These are phyloP conservation scores for Heliconius sara DNA, from an alignment of 2,888 invertebrate genomes.

Conservation along the genomic window DNA sequence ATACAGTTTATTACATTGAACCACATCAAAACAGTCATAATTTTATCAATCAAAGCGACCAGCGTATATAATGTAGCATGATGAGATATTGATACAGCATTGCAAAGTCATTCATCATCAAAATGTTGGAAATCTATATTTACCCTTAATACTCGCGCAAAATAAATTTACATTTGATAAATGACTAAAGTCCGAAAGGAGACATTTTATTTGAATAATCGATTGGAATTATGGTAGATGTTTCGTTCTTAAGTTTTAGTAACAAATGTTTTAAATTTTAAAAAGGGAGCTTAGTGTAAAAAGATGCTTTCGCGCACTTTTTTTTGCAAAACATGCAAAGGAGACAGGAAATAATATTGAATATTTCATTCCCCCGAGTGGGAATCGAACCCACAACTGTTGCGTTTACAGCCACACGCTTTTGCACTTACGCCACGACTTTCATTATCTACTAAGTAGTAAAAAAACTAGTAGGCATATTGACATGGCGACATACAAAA, in stretches of 20 bases:
- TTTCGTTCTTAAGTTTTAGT: not conserved
- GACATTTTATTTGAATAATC: constrained; percentile 24
- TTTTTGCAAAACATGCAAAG: too few species aligned
- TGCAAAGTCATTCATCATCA: constrained; percentile 18
- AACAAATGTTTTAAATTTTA: not conserved
- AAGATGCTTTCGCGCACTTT: too few species aligned
- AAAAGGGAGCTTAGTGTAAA: too few species aligned
- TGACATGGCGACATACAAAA: too few species aligned
- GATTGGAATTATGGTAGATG: not conserved
- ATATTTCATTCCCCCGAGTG: too few species aligned
- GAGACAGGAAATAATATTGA: too few species aligned
- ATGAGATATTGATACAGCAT: constrained; percentile 20
- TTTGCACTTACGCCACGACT: too few species aligned
- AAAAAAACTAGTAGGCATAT: too few species aligned
- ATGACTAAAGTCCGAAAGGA: constrained; percentile 14
- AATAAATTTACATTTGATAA: constrained; percentile 21
- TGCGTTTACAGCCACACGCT: not conserved
- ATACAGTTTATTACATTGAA: not conserved
- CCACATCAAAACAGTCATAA: not conserved
- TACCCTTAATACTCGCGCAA: constrained; percentile 9
- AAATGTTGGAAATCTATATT: constrained; percentile 7
- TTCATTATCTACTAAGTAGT: too few species aligned
- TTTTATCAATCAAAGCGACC: not conserved
- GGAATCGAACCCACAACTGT: too few species aligned
- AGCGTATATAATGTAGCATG: constrained; percentile 10